Evolutionary conservation across 2,113 vertebrate species (phyloP).

Genomic region (Zapornia atra): DNA sequence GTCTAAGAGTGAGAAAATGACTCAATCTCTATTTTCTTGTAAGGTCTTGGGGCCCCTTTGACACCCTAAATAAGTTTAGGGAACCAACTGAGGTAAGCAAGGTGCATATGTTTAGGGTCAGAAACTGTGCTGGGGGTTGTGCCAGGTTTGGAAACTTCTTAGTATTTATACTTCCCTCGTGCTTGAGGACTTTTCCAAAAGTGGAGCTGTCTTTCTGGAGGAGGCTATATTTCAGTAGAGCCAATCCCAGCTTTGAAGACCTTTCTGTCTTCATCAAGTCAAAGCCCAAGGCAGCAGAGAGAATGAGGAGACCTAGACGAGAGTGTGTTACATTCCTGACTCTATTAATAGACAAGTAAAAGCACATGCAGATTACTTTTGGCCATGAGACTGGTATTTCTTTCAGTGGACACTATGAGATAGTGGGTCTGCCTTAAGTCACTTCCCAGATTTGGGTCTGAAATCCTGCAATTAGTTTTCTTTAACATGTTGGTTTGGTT

Average conservation of each 20-base stretch:
- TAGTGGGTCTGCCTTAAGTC: not conserved
- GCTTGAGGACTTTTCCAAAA: not conserved
- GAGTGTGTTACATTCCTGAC: not conserved
- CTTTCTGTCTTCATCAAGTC: not conserved
- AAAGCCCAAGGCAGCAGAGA: not conserved
- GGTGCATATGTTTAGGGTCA: not conserved
- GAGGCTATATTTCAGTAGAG: not conserved
- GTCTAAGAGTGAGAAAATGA: not conserved
- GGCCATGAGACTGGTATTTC: not conserved
- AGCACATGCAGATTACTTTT: not conserved
- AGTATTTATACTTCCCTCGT: not conserved
- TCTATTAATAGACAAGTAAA: not conserved
- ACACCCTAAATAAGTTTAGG: not conserved
- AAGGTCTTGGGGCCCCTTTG: not conserved
- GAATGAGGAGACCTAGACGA: not conserved
- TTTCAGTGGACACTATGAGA: not conserved
- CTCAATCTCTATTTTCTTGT: not conserved
- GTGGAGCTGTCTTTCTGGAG: not conserved
- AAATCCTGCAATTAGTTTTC: not conserved
- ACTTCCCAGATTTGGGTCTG: not conserved
- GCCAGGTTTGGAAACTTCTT: not conserved
- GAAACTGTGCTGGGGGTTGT: not conserved
- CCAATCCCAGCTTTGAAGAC: not conserved
- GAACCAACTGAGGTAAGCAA: not conserved
- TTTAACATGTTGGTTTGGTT: accelerated